phyloP scores from a whole-genome alignment of 92 coral and sea anemone genomes.

The Nematostella vectensis region DNA sequence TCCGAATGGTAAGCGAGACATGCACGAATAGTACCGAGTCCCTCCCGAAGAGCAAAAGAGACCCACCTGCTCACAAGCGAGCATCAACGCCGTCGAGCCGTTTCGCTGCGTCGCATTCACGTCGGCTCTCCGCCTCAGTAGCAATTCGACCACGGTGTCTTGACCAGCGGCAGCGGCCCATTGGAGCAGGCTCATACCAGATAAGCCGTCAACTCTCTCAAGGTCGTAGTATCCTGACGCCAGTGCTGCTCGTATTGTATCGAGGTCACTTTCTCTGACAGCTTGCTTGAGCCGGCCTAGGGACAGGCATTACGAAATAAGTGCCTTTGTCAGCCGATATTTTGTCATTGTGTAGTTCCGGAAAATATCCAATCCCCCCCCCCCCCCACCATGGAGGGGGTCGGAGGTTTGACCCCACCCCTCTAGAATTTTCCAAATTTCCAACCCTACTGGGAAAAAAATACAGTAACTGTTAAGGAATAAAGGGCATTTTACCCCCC shows the following conservation, averaged over 20 bases:
- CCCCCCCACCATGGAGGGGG: too few relatives aligned
- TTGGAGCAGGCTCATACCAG: slow-evolving; percentile 89
- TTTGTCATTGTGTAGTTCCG: too few relatives aligned
- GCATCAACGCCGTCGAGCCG: slow-evolving; percentile 76
- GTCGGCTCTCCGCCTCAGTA: slow-evolving; percentile 66
- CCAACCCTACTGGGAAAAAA: too few relatives aligned
- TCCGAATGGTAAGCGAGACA: not conserved
- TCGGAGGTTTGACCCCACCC: too few relatives aligned
- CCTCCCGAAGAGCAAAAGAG: too few relatives aligned
- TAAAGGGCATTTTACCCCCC: too few relatives aligned
- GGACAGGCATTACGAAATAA: too few relatives aligned
- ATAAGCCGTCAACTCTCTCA: slow-evolving; percentile 60
- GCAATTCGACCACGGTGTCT: slow-evolving; percentile 59
- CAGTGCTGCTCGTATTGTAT: slow-evolving; percentile 62
- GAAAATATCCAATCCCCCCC: too few relatives aligned
- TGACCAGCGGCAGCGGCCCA: slow-evolving; percentile 88
- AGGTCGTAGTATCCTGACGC: slow-evolving; percentile 66
- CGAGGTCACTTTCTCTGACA: slow-evolving; percentile 61
- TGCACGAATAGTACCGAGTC: too few relatives aligned
- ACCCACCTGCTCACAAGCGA: slow-evolving; percentile 82
- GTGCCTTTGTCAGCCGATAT: too few relatives aligned
- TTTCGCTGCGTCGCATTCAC: slow-evolving; percentile 61
- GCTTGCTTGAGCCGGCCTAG: slow-evolving; percentile 41
- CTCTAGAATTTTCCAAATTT: too few relatives aligned
- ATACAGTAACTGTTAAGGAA: too few relatives aligned